A percentile compares a stretch with the other conserved stretches of the same genome.
These are phyloP conservation scores for Nerophis ophidion DNA, from an alignment of 2,113 vertebrate genomes.

Conservation along the genomic window DNA sequence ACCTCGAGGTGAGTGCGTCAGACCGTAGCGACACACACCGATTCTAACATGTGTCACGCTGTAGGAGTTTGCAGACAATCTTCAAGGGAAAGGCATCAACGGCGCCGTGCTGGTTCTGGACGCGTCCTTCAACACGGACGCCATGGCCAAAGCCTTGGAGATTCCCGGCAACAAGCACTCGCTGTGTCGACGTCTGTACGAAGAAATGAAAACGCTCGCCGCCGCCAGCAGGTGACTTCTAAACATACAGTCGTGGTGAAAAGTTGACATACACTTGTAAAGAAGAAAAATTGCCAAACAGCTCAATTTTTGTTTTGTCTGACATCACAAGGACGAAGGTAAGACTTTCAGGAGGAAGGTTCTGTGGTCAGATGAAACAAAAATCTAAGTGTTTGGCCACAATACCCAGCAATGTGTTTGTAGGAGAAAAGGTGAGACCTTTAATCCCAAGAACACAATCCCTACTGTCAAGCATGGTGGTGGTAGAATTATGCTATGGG, in stretches of 20 bases:
- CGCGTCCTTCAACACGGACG: conserved; percentile 73
- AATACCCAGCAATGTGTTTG: no score
- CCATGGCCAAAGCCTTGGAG: conserved; percentile 67
- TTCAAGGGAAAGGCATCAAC: conserved; percentile 80
- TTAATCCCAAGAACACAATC: no score
- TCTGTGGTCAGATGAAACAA: no score
- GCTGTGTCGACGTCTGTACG: conserved; percentile 76
- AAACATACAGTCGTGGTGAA: neutral
- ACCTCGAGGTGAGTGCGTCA: conserved; percentile 76
- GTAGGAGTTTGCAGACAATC: conserved; percentile 80
- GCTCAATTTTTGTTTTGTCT: no score
- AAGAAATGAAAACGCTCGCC: conserved; percentile 76
- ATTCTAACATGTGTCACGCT: neutral
- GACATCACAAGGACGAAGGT: no score
- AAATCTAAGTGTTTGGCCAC: no score
- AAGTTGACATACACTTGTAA: neutral
- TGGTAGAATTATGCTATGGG: no score
- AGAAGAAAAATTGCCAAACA: neutral
- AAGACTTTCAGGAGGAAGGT: no score
- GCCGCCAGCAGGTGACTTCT: conserved; percentile 60
- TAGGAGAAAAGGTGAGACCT: no score
- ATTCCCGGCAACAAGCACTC: conserved; percentile 80
- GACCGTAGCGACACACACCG: neutral
- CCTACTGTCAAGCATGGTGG: no score
- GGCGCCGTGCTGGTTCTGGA: conserved; percentile 78